phyloP scores from a whole-genome alignment of 2,797 vertebrate species.

The Lagothrix lagotricha region DNA sequence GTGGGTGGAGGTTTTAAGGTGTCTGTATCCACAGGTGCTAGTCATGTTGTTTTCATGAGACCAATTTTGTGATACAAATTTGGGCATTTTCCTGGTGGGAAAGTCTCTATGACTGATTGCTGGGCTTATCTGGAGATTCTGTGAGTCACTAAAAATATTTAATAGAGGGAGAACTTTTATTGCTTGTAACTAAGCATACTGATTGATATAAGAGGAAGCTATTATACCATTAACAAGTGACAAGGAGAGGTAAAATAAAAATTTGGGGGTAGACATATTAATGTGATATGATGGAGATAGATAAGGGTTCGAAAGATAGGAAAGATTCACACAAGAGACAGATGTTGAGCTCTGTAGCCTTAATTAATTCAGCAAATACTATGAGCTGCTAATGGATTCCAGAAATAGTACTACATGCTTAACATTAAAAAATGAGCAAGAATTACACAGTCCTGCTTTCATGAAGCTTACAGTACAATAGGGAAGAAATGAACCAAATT shows the following conservation, averaged over 20 bases:
- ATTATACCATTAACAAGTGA: background rate
- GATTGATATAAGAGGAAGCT: background rate
- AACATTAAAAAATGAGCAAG: background rate
- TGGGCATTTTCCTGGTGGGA: background rate
- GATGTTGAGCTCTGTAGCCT: background rate
- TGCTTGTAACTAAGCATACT: background rate
- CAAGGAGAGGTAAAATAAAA: background rate
- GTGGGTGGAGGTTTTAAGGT: background rate
- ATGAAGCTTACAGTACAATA: background rate
- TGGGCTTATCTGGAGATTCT: background rate
- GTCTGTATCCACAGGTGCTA: background rate
- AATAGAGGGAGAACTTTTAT: conserved; percentile 15
- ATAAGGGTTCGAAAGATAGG: background rate
- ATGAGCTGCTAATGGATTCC: background rate
- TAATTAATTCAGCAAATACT: background rate
- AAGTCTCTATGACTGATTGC: background rate
- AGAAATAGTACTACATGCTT: background rate
- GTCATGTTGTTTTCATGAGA: background rate
- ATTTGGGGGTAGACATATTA: background rate
- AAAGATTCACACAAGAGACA: background rate
- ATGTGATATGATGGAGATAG: background rate
- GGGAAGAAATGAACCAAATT: background rate
- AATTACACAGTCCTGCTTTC: background rate
- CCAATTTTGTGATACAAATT: background rate
- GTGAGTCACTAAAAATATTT: background rate